Base-by-base conservation (phyloP, 2,888 invertebrate genomes). In the Taphrorychus bicolor region DNA sequence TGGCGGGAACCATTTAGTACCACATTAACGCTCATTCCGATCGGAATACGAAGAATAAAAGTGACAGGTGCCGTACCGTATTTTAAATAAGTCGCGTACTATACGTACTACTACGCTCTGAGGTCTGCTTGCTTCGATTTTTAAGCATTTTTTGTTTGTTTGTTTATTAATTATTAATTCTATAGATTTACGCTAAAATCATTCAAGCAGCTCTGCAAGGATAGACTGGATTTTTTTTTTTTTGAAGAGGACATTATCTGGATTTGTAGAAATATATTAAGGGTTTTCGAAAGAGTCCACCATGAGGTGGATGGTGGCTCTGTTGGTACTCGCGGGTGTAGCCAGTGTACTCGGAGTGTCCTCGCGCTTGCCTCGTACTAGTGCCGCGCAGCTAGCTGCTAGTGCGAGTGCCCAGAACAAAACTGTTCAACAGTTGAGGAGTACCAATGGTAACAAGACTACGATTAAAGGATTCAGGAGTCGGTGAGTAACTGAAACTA, bases 301-400 rank as follows among this genome's bases (percentile, higher is more conserved):
- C 54, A 54, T 54, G 54, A 54, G 54, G 54, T 71, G 79, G 80
- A 57, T 69, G 22, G 64, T 63, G 23, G 49, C 58, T 18, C 19
- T 69, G 17, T 3, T 78, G 73, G 59, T 72, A 9, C 72, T 72
- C 64, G 73, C 72, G 64, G 65, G 76, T 73, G 76, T 72, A 65
- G 70, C 60, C 52, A 73, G 73, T 61, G 72, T 64, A 40, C 53
- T 60, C 52, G 75, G 73, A 57, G 73, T 73, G 79, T 79, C 87
- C 75, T 81, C 86, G 72, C 83, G 87, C 51, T 80, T 87, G 69
- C 86, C 88, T 58, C 82, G 88, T 71, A 85, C 88, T 72, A 86
- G 88, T 78, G 85, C 88, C 73, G 86, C 82, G 73, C 86, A 87
- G 76, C 78, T 85, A 71, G 83, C 83, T 22, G 82, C 82, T 4